Evolutionary conservation across 1,140 invertebrate species (phyloP), one percentile per base, ranked within the genome.

Genomic region (Microplitis mediator): DNA sequence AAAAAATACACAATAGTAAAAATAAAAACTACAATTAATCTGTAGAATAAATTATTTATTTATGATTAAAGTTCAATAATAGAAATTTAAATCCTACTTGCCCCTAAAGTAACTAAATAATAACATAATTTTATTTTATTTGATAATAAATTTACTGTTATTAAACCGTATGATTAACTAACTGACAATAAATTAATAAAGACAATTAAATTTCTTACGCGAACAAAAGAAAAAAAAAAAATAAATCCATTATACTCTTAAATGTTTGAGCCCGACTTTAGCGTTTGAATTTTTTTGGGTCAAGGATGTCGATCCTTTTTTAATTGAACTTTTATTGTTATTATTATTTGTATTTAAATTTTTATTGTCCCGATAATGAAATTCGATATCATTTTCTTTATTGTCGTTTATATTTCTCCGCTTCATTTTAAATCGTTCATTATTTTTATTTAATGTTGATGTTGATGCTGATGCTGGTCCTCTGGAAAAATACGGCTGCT

Each of bases 221-320:
- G 50, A 67, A 23, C 35, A 50, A 16, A 45, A 31, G 9, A 16
- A 23, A 31, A 31, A 51, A 58, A 31, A 0, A 32, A 58, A 31
- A n/a, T 54, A 14, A 54, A 11, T 58, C 9, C 13, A 31, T 71
- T 58, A 81, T 74, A 81, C 73, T 66, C 80, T 78, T 8, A 79
- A 80, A 67, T 79, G 77, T 9, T 68, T 72, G 14, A 80, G 74
- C 62, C 77, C 73, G 51, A 64, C 66, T 75, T 68, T 76, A 3
- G 11, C 3, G 61, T 52, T 71, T 8, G n/a, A 51, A 66, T 71
- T 60, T 36, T 32, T 23, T 1, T 35, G 60, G 13, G 54, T 35
- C 16, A 51, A 51, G 5, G 13, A 50, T 62, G 31, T 72, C 16
- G 51, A 13, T 70, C 13, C 23, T 50, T 61, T 60, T 50, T 61